Percentiles rank a stretch among this genome's conserved stretches.
Conservation (phyloP, 2,797 vertebrate species). For the Florisuga fusca region DNA sequence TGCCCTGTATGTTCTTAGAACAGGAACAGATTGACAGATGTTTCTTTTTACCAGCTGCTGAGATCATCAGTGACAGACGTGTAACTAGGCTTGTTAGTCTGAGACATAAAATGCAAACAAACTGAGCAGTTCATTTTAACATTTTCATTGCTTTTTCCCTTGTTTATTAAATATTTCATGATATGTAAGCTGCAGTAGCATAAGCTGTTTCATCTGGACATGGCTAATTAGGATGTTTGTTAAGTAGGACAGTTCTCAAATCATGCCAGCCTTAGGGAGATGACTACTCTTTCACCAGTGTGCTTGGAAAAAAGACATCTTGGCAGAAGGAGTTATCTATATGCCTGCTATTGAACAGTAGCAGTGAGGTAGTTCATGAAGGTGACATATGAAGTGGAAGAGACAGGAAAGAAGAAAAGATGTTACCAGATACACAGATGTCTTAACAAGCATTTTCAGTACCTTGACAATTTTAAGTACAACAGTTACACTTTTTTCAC, state of each 20-base stretch:
- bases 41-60: constrained; percentile 33
- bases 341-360: background rate
- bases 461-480: background rate
- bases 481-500: background rate
- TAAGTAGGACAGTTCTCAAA: background rate
- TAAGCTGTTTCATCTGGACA: background rate
- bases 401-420: background rate
- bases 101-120: background rate
- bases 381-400: background rate
- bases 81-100: background rate
- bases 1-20: background rate
- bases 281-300: background rate
- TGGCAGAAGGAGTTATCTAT: background rate
- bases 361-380: background rate
- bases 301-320: background rate
- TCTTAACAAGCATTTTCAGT: fast-evolving
- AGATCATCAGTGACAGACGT: background rate
- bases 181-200: background rate
- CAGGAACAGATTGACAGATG: background rate
- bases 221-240: background rate
- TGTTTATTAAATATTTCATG: background rate
- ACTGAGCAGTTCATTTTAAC: background rate
- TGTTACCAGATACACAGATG: background rate
- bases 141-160: background rate
- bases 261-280: background rate